Base-by-base conservation (phyloP, 2,888 invertebrate genomes). In the Drosophila prolongata region DNA sequence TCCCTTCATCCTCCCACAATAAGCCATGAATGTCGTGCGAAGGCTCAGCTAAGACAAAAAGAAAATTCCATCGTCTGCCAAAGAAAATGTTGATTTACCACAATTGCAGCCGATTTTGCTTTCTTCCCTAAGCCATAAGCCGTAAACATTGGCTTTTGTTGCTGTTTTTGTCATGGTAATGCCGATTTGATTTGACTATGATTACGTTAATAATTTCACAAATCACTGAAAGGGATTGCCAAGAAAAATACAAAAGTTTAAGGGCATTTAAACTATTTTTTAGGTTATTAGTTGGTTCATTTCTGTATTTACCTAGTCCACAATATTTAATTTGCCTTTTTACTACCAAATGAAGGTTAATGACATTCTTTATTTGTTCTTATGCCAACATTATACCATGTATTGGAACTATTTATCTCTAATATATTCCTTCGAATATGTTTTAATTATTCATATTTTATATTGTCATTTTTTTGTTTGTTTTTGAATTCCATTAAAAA, bases 41-140 rank as follows among this genome's bases (percentile, higher is more conserved):
- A 50, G 59, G 38, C 42, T 52, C 46, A 69, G 55, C 30, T 19
- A 49, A 62, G 46, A 64, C 61, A 68, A 65, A 66, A 24, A 34
- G 47, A 61, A 47, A 46, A 62, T 62, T 34, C 61, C 16, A 40
- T 44, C 34, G 43, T 54, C 54, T n/a, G 42, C 47, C 68, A 56
- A 69, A 46, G 66, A 55, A 76, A 80, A 80, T 78, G 78, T 56
- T 78, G 78, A 84, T 77, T 79, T 86, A 70, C 62, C 58, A 61
- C 19, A 65, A 65, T 75, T 71, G 68, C 72, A 58, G 52, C 62
- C 46, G 58, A 75, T 76, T 68, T 46, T 34, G 64, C 49, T 65
- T 44, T 64, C 49, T 46, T 44, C 11, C 58, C 56, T 47, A 66
- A 59, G 49, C 19, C 4, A 24, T 24, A 24, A 37, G 54, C 40